Evolutionary conservation across 1,140 invertebrate species (phyloP).

Genomic region (Leptestheria dahalacensis): DNA sequence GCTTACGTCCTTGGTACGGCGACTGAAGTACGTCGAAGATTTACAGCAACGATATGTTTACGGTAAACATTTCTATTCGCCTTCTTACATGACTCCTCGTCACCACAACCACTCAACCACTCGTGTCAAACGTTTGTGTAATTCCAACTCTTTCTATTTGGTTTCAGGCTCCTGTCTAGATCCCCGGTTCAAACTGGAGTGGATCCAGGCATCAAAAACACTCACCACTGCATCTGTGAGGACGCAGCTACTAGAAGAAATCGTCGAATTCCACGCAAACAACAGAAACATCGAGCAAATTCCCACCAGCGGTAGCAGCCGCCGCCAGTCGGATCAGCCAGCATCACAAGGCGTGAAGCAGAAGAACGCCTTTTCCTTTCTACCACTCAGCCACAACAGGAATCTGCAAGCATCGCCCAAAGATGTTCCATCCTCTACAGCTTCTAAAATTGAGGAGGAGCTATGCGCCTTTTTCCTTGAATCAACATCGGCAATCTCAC

Average conservation of each 20-base stretch:
- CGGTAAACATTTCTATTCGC: neutral
- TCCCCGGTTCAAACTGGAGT: neutral
- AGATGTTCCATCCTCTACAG: neutral
- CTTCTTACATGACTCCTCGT: too few relatives aligned
- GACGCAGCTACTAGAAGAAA: neutral
- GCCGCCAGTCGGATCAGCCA: neutral
- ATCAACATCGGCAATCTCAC: neutral
- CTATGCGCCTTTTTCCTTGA: neutral
- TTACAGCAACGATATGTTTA: neutral
- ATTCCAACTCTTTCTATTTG: neutral
- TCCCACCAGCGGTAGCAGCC: neutral
- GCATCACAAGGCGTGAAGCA: neutral
- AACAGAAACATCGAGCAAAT: neutral
- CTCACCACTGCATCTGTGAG: neutral
- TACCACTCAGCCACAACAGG: neutral
- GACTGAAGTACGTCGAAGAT: neutral
- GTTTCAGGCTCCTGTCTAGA: neutral
- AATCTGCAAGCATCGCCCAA: neutral
- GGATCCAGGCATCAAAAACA: neutral
- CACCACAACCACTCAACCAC: too few relatives aligned
- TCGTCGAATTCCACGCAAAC: neutral
- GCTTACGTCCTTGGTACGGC: neutral
- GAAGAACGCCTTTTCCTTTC: neutral
- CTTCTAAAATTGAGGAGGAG: neutral
- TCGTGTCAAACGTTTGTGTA: too few relatives aligned